Conservation (phyloP, 2,888 invertebrate genomes). For the Harpalus rubripes region DNA sequence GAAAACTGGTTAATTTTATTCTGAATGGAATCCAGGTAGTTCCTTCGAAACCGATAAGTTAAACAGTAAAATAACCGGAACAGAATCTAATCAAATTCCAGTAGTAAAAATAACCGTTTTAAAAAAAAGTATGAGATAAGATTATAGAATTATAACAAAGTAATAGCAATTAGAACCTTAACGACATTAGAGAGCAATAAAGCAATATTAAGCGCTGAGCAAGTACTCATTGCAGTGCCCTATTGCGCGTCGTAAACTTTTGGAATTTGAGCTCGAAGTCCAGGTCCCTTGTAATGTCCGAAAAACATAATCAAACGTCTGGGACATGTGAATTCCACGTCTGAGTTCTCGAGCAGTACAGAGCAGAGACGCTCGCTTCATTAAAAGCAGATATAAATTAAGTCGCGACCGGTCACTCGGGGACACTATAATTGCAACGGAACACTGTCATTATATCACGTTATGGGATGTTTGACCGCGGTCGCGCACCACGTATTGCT, state of each 20-base stretch:
- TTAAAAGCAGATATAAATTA: slow-evolving; percentile 66
- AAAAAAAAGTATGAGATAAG: not conserved
- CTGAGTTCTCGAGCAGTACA: not conserved
- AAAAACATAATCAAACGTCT: slow-evolving; percentile 56
- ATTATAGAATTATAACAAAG: slow-evolving; percentile 43
- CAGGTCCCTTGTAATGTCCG: slow-evolving; percentile 58
- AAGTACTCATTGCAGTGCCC: slow-evolving; percentile 33
- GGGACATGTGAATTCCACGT: slow-evolving; percentile 34
- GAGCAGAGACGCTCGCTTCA: slow-evolving; percentile 56
- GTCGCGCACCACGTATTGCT: not conserved
- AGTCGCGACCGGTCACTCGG: slow-evolving; percentile 63
- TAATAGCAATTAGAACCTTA: slow-evolving; percentile 45
- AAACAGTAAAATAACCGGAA: too few relatives aligned
- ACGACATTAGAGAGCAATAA: slow-evolving; percentile 19
- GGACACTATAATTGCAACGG: slow-evolving; percentile 57
- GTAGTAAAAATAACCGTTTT: too few relatives aligned
- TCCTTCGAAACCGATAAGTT: too few relatives aligned
- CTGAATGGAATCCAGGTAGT: too few relatives aligned
- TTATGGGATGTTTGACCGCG: slow-evolving; percentile 65
- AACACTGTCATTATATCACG: slow-evolving; percentile 66
- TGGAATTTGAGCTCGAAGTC: slow-evolving; percentile 27
- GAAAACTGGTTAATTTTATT: too few relatives aligned
- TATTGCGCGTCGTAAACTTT: slow-evolving; percentile 43
- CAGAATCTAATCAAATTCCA: too few relatives aligned
- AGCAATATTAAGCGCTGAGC: slow-evolving; percentile 21